Base-by-base conservation (phyloP, 2,888 invertebrate genomes). In the Nowickia ferox region DNA sequence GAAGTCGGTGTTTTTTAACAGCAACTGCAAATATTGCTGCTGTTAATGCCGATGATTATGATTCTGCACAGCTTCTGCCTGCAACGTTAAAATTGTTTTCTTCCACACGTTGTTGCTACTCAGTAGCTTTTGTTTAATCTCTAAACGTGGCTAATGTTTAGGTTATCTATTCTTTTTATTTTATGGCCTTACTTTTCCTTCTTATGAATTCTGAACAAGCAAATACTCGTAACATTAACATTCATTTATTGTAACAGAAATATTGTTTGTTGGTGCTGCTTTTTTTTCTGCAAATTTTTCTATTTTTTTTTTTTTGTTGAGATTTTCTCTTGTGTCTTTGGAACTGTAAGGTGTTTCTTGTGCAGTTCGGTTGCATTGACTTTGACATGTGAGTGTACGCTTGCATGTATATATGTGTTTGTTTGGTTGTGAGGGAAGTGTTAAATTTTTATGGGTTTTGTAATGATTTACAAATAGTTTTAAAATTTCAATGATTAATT, bases 401-500 rank as follows among this genome's bases (percentile, higher is more conserved):
- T 46, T 17, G 13, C 68, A 17, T 9, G 4, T 5, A 10, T 42
- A 30, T 46, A 40, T 46, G 19, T 11, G 15, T 40, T 48, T 15
- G 40, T 63, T 11, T 68, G 53, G 15, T 9, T 69, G 65, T 75
- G 71, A 65, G 76, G 69, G 63, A 82, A 71, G 82, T 76, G 82
- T 80, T 85, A 78, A 69, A 71, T 63, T 85, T 85, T 85, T 85
- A 85, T 82, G 85, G 78, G 53, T 38, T 75, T 75, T 78, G 78
- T 82, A 82, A 66, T 82, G 82, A 85, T 82, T 85, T 85, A 82
- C 85, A 85, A 82, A 85, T 82, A 82, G 82, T 71, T 79, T 75
- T 75, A 82, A 82, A 82, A 78, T 82, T 75, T 85, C 69, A 75
- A 85, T 82, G 85, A 85, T 85, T 85, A 85, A 85, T 85, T 79